Evolutionary conservation across 2,888 invertebrate species (phyloP).

Genomic region (Mythimna impura): DNA sequence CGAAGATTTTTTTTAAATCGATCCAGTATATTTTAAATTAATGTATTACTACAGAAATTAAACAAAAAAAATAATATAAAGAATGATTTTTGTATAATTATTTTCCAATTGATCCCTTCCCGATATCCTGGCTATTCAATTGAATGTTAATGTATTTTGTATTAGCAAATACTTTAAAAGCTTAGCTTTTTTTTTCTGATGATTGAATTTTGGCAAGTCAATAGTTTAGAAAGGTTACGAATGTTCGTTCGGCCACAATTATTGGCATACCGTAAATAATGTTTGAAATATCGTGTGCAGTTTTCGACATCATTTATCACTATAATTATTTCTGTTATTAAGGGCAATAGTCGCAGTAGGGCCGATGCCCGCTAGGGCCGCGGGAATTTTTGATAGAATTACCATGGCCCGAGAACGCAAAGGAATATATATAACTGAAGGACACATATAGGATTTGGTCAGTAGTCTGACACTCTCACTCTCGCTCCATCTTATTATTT

Average conservation of each 20-base stretch:
- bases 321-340: not conserved
- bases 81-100: not conserved
- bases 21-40: no score
- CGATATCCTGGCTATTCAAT: not conserved
- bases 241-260: constrained; percentile 34
- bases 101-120: not conserved
- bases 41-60: no score
- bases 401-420: no score
- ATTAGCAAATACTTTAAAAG: constrained; percentile 22
- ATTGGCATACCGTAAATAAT: not conserved
- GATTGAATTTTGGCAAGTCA: constrained; percentile 35
- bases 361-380: no score
- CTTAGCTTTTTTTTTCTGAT: constrained; percentile 10
- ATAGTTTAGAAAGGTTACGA: constrained; percentile 8
- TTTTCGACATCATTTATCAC: not conserved
- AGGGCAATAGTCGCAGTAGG: no score
- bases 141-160: constrained; percentile 30
- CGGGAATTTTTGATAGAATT: no score
- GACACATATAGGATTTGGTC: no score
- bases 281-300: not conserved
- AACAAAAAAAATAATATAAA: no score
- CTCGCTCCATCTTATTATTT: no score
- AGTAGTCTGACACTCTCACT: no score
- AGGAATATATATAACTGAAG: no score
- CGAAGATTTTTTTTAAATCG: no score